Conservation (phyloP, 2,797 vertebrate genomes). For the Acridotheres tristis region DNA sequence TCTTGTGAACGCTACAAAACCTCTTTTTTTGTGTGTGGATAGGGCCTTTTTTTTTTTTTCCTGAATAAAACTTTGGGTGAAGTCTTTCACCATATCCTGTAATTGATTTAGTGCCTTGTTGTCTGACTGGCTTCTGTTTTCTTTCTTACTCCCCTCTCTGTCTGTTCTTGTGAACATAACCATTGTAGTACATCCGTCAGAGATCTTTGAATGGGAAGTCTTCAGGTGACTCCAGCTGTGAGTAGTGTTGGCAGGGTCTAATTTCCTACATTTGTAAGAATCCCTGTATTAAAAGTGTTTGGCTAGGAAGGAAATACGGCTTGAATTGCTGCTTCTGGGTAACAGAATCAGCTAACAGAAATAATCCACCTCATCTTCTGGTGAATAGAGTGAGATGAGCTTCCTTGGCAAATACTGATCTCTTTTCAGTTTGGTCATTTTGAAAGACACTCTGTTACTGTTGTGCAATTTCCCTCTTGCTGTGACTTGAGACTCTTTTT, state of each 20-base stretch:
- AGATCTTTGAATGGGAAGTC: neutral
- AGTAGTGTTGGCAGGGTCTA: neutral
- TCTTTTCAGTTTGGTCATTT: neutral
- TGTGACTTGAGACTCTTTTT: neutral
- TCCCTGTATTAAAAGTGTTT: neutral
- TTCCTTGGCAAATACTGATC: neutral
- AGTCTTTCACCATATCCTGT: neutral
- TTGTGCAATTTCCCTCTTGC: neutral
- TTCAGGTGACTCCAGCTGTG: neutral
- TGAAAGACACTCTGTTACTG: neutral
- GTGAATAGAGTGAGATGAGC: neutral
- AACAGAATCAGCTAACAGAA: neutral
- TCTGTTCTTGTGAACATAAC: neutral
- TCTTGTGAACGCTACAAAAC: neutral
- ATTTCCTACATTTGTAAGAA: neutral
- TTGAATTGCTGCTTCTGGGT: neutral
- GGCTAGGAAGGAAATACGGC: neutral
- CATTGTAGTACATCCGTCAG: neutral
- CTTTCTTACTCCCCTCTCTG: neutral
- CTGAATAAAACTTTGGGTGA: neutral
- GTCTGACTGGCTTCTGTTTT: neutral
- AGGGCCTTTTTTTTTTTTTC: neutral
- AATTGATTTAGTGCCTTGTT: neutral
- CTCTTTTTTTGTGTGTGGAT: neutral
- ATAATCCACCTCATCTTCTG: neutral